Base-by-base conservation (phyloP, 1,140 invertebrate genomes). In the Drosophila hydei region DNA sequence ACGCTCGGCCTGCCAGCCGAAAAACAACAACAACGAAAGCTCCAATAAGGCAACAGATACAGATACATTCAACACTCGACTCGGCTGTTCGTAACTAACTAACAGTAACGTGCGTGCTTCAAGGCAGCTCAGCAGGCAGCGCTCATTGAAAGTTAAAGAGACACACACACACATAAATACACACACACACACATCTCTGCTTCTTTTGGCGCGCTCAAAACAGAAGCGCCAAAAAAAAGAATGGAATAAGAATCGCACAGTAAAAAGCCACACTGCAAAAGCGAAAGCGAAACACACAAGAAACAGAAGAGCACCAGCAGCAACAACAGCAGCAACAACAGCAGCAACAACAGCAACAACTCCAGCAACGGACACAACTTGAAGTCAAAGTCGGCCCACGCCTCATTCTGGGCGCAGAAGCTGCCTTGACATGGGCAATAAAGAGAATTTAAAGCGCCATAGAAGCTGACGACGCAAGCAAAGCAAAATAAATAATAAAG, bases 61-160 rank as follows among this genome's bases (percentile, higher is more conserved):
- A 62, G 47, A 71, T 51, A 55, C 59, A 36, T 56, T 58, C 47
- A 51, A 64, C 65, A 75, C 75, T 78, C 60, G 67, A 56, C 27
- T 23, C 38, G 68, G 68, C 42, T 36, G 40, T 43, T 65, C 67
- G 67, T 50, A 56, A 56, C 60, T 72, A 79, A 83, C 79, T 88
- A 88, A 88, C 83, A 88, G 83, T 88, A 88, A 88, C 83, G 84
- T 88, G 83, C 79, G 84, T 88, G 79, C 79, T 77, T 65, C 68
- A 72, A 54, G 72, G 30, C 71, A 75, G 23, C 69, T 18, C 48
- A 58, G 38, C 54, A 56, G 50, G 50, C 50, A 50, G 23, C 47
- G 30, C 23, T 12, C 47, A 52, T 21, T 52, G 27, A 58, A 60
- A 72, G 42, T 60, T 60, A 16, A 76, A 74, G 45, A 69, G 18